Percentiles rank a stretch among this genome's conserved stretches.
Evolutionary conservation across 2,797 vertebrate genomes (phyloP).

Genomic region (Chelon labrosus): DNA sequence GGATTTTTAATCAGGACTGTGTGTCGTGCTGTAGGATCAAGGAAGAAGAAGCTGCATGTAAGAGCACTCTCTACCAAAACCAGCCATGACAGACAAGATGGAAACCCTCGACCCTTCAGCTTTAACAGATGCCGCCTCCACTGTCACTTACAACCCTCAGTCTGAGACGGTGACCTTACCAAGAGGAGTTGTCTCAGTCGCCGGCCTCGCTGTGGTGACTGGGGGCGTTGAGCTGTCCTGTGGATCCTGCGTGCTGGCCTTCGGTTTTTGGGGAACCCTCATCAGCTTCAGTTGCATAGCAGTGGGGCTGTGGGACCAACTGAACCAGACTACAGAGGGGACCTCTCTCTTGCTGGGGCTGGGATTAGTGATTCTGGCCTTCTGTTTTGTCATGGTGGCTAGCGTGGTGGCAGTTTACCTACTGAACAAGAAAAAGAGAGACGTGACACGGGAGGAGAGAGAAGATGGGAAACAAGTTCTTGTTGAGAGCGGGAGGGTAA

Average conservation of each 20-base stretch:
- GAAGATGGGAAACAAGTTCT: conserved; percentile 82
- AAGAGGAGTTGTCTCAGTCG: conserved; percentile 81
- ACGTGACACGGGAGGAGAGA: conserved; percentile 44
- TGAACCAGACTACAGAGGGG: background rate
- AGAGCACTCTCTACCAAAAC: conserved; percentile 18
- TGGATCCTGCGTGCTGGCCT: conserved; percentile 83
- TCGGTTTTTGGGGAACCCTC: conserved; percentile 84
- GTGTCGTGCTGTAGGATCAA: conserved; percentile 39
- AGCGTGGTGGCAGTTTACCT: conserved; percentile 62
- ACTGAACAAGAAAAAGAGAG: conserved; percentile 68
- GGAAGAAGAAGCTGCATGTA: conserved; percentile 23
- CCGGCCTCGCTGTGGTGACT: conserved; percentile 82
- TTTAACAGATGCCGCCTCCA: conserved; percentile 49
- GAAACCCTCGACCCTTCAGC: conserved; percentile 73
- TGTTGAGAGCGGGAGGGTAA: conserved; percentile 71
- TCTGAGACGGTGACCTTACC: conserved; percentile 80
- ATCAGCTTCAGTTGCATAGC: conserved; percentile 80
- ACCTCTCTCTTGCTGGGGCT: conserved; percentile 77
- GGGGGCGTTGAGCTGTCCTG: conserved; percentile 85
- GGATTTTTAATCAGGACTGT: background rate
- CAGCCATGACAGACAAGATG: conserved; percentile 61
- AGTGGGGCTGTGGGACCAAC: conserved; percentile 82
- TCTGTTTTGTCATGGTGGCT: conserved; percentile 66
- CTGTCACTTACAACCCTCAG: conserved; percentile 78
- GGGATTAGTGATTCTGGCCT: conserved; percentile 78